phyloP scores from a whole-genome alignment of 2,113 vertebrate genomes.

The Jaculus jaculus region DNA sequence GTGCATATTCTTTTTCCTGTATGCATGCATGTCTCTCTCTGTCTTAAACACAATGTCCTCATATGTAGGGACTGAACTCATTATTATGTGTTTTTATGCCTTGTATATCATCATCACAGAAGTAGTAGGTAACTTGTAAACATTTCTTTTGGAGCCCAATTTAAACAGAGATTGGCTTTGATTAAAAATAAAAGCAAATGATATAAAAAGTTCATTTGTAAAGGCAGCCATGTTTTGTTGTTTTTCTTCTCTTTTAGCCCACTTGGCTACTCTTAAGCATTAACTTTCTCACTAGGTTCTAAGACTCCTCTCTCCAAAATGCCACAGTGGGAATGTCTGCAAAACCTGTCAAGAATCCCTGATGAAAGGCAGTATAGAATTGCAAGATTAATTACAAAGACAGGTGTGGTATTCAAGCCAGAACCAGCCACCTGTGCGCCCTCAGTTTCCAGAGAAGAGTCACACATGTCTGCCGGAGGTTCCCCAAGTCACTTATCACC shows the following conservation, averaged over 20 bases:
- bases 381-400: slow-evolving; percentile 1
- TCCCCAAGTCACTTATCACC: slow-evolving; percentile 16
- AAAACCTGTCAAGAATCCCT: slow-evolving; percentile 8
- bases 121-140: slow-evolving; percentile 2
- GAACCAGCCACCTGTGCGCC: background rate
- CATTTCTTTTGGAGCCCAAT: slow-evolving; percentile 8
- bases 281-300: slow-evolving; percentile 36
- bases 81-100: background rate
- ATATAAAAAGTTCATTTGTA: background rate
- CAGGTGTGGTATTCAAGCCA: background rate
- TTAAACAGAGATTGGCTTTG: slow-evolving; percentile 26
- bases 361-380: background rate
- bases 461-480: background rate
- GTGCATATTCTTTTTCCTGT: background rate
- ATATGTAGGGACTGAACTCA: background rate
- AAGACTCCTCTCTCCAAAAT: slow-evolving; percentile 33
- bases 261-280: background rate
- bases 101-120: background rate
- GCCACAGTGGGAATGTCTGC: slow-evolving; percentile 4
- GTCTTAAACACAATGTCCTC: background rate
- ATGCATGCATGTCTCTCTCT: background rate
- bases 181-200: background rate
- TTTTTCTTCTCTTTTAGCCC: slow-evolving; percentile 45
- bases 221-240: background rate
- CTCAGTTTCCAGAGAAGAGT: background rate